These are phyloP conservation scores for Amphipyra tragopoginis DNA, from an alignment of 2,888 invertebrate species.

Conservation along the genomic window DNA sequence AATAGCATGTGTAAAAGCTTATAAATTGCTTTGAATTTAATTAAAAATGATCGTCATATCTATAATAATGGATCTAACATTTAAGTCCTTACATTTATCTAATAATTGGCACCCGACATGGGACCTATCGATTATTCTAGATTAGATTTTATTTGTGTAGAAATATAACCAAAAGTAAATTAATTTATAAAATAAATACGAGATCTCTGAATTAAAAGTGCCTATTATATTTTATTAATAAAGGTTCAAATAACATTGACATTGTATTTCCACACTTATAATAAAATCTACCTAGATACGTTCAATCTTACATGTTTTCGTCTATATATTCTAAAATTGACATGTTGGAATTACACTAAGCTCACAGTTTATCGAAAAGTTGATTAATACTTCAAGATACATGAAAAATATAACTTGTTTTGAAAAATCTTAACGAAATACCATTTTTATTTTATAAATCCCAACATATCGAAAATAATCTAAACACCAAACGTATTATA, in stretches of 20 bases:
- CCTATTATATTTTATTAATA: neutral
- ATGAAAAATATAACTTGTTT: neutral
- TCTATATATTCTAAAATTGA: constrained; percentile 55
- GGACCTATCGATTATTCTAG: constrained; percentile 19
- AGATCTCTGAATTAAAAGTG: neutral
- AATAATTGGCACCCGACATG: constrained; percentile 49
- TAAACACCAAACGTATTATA: constrained; percentile 79
- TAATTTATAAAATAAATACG: neutral
- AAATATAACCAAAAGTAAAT: neutral
- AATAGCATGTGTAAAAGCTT: constrained; percentile 42
- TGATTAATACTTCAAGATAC: neutral
- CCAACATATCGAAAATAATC: constrained; percentile 66
- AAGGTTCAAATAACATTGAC: neutral
- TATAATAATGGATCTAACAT: constrained; percentile 51
- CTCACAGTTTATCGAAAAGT: neutral
- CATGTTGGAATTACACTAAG: constrained; percentile 56
- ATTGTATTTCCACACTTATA: constrained; percentile 17
- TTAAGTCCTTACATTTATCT: constrained; percentile 48
- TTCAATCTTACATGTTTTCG: constrained; percentile 21
- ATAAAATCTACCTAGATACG: constrained; percentile 32
- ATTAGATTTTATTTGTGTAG: constrained; percentile 19
- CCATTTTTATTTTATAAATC: constrained; percentile 32
- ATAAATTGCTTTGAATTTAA: constrained; percentile 27
- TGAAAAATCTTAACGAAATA: neutral
- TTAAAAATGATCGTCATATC: constrained; percentile 35